Conservation (phyloP, 2,113 vertebrate genomes). For the Cisticola juncidis region DNA sequence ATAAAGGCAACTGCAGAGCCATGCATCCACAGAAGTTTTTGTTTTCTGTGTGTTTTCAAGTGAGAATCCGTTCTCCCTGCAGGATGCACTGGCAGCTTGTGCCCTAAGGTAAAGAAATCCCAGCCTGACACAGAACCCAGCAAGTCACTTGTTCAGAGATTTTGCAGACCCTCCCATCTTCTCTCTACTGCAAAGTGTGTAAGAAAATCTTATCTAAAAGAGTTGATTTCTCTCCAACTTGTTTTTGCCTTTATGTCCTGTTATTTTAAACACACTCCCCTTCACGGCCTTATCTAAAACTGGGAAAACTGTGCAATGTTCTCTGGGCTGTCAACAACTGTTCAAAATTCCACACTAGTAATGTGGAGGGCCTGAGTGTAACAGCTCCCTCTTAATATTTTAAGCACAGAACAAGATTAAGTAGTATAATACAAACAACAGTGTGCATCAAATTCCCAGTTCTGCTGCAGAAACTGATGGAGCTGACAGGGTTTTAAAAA, state of each 20-base stretch:
- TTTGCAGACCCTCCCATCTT: not conserved
- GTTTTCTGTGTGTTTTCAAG: conserved; percentile 2
- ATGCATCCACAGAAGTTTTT: not conserved
- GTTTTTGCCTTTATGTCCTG: not conserved
- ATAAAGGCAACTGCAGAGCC: not conserved
- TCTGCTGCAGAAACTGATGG: not conserved
- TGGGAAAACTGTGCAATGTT: not conserved
- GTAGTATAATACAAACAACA: not conserved
- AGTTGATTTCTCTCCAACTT: not conserved
- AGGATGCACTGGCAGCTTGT: not conserved
- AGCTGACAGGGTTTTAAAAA: not conserved
- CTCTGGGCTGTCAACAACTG: not conserved
- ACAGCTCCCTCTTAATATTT: not conserved
- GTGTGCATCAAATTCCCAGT: not conserved
- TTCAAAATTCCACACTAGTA: not conserved
- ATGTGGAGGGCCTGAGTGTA: not conserved
- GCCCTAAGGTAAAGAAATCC: not conserved
- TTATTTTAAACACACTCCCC: not conserved
- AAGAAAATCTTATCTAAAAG: not conserved
- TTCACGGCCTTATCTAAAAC: not conserved
- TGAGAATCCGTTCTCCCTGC: not conserved
- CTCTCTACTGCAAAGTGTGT: not conserved
- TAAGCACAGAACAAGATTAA: not conserved
- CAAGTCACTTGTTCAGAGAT: not conserved
- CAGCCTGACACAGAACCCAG: not conserved